Conservation (phyloP, 2,888 invertebrate genomes). For the Mythimna ferrago region DNA sequence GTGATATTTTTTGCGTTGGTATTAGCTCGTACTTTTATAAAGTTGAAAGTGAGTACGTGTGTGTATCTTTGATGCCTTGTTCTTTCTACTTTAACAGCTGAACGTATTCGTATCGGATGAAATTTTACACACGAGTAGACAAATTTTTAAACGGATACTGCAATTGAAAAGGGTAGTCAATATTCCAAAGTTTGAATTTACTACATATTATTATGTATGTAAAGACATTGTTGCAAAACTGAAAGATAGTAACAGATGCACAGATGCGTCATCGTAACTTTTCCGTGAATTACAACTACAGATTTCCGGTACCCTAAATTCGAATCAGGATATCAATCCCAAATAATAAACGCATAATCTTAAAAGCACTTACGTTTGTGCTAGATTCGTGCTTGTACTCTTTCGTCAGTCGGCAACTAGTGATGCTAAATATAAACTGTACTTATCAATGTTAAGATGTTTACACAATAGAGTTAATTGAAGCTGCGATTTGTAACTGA, state of each 20-base stretch:
- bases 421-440: constrained; percentile 47
- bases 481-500: constrained; percentile 16
- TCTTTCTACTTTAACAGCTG: no score
- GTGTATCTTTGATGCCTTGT: no score
- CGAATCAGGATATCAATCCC: constrained; percentile 21
- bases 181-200: neutral
- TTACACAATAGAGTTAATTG: constrained; percentile 28
- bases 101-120: no score
- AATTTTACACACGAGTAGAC: no score
- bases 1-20: no score
- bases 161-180: neutral
- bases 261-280: neutral
- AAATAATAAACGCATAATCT: constrained; percentile 32
- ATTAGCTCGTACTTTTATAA: no score
- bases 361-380: constrained; percentile 50
- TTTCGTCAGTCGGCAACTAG: constrained; percentile 34
- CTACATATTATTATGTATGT: neutral
- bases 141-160: neutral
- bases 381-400: constrained; percentile 61
- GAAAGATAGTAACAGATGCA: neutral
- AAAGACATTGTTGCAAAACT: neutral
- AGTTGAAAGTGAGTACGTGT: no score
- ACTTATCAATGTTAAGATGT: constrained; percentile 49
- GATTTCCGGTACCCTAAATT: constrained; percentile 6
- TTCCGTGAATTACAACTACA: constrained; percentile 15